phyloP scores from a whole-genome alignment of 1,140 invertebrate genomes.

The Solenopsis fugax region DNA sequence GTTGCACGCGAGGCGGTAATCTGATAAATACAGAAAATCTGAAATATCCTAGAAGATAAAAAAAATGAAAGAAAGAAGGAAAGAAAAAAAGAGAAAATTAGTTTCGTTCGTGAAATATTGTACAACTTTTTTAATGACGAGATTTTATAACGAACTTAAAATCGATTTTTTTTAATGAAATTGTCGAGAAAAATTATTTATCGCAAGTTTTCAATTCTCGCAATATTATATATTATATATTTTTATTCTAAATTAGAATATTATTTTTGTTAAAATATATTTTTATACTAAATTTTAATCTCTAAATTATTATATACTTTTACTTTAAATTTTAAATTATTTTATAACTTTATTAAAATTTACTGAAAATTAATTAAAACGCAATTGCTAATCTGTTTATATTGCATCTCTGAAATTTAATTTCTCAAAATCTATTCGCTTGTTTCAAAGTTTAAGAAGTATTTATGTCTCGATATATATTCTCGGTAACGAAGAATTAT shows the following conservation, averaged over 20 bases:
- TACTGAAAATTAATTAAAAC: background rate
- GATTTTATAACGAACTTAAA: background rate
- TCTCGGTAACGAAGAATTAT: background rate
- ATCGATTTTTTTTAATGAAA: background rate
- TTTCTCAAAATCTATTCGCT: background rate
- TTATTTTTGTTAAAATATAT: no score
- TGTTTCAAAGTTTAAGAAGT: background rate
- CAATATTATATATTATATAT: background rate
- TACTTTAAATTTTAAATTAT: background rate
- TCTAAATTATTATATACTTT: background rate
- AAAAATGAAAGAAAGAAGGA: background rate
- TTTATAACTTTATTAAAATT: background rate
- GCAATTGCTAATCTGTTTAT: background rate
- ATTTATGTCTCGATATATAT: conserved; percentile 1
- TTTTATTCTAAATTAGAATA: background rate
- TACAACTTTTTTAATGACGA: background rate
- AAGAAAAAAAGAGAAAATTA: background rate
- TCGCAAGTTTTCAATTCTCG: background rate
- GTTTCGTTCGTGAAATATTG: background rate
- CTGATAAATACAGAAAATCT: conserved; percentile 3
- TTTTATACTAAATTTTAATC: no score
- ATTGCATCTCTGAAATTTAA: background rate
- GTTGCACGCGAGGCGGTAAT: background rate
- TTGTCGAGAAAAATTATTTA: background rate
- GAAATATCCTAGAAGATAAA: background rate